Evolutionary conservation across 2,113 vertebrate genomes (phyloP), one percentile per base, ranked within the genome.

Genomic region (Spea multiplicata): DNA sequence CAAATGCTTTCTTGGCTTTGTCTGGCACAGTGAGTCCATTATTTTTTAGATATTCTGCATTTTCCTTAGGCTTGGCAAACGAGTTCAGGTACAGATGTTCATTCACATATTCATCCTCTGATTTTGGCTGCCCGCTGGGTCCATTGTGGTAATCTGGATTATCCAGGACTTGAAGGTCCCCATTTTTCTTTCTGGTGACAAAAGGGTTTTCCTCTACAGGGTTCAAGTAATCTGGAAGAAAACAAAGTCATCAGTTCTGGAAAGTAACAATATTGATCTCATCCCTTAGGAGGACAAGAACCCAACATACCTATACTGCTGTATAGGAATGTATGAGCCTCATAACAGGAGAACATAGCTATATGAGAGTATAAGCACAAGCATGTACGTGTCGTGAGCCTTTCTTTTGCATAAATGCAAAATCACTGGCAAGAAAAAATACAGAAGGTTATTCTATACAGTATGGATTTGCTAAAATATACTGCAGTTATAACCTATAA

Each of bases 151-250:
- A 98, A 30, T 95, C 96, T 0, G 95, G 96, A 84, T 97, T 98
- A 87, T 99, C 97, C 90, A 98, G 77, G 6, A 95, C 95, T 16
- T 97, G 95, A 48, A 96, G 88, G 75, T 99, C 96, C 44, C 95
- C 93, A 0, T 95, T 98, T 89, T 95, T 98, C 3, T 94, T 92
- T 1, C 95, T 91, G 0, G 95, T 92, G 70, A 97, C 96, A 81
- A 99, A 99, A 0, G 97, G 97, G 82, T 99, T 99, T 86, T 99
- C 97, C 82, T 99, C 97, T 59, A 99, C 94, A 0, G 96, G 96
- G 84, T 95, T 96, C 76, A 97, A 91, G 85, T 96, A 95, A 86
- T 98, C 96, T 98, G 82, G 16, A 77, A 82, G 13, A 81, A 73
- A 6, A 82, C 0, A 57, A 44, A 61, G 13, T 13, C 14, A 13